These are phyloP conservation scores for Alviniconcha marisindica DNA, from an alignment of 1,140 invertebrate genomes.

Conservation along the genomic window DNA sequence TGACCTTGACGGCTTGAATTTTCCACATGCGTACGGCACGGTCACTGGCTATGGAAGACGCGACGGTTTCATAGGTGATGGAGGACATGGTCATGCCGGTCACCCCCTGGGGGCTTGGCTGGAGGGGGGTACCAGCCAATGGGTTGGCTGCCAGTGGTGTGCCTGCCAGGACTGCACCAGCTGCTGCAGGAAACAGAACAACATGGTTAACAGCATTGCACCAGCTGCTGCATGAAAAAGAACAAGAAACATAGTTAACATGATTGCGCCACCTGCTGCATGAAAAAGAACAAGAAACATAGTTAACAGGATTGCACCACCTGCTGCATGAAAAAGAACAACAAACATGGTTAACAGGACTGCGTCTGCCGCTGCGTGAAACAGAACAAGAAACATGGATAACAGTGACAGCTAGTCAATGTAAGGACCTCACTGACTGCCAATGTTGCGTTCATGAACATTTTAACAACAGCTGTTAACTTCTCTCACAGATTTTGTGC, in stretches of 20 bases:
- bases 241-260: neutral
- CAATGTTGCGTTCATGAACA: too few species aligned
- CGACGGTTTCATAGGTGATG: slow-evolving; percentile 50
- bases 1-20: slow-evolving; percentile 71
- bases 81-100: neutral
- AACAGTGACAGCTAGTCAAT: too few species aligned
- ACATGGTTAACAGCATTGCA: too few species aligned
- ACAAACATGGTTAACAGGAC: neutral
- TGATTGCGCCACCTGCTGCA: too few species aligned
- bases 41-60: slow-evolving; percentile 68
- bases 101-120: neutral
- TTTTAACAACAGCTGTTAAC: too few species aligned
- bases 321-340: neutral
- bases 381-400: neutral
- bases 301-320: too few species aligned
- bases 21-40: slow-evolving; percentile 69
- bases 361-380: too few species aligned
- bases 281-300: neutral
- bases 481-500: too few species aligned
- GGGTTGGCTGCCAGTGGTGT: neutral
- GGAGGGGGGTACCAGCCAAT: neutral
- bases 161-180: slow-evolving; percentile 6
- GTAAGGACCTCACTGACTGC: too few species aligned
- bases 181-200: too few species aligned
- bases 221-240: too few species aligned